These are phyloP conservation scores for Bucco capensis DNA, from an alignment of 2,113 vertebrate genomes.

Conservation along the genomic window DNA sequence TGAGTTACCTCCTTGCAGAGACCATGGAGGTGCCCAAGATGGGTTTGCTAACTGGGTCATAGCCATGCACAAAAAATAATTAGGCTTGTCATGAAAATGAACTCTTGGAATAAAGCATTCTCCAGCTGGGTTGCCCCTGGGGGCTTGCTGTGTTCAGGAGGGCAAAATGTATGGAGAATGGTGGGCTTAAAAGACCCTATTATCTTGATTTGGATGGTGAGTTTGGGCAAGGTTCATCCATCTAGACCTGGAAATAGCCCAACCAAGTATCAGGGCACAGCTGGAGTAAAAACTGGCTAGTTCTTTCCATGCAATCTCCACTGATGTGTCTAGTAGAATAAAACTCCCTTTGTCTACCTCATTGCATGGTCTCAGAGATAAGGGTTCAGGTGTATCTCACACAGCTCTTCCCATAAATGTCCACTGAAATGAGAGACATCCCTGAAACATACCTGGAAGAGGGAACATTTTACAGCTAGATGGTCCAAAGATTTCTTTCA, in stretches of 20 bases:
- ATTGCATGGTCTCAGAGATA: not conserved
- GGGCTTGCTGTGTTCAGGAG: not conserved
- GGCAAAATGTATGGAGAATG: not conserved
- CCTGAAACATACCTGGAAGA: not conserved
- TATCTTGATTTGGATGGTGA: conserved; percentile 4
- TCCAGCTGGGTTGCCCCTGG: not conserved
- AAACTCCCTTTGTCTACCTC: not conserved
- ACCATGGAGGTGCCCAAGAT: not conserved
- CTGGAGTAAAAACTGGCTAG: not conserved
- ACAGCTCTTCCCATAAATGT: not conserved
- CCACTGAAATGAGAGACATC: not conserved
- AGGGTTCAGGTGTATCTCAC: not conserved
- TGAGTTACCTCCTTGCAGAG: conserved; percentile 19
- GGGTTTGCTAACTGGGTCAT: conserved; percentile 62
- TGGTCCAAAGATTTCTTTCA: not conserved
- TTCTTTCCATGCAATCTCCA: not conserved
- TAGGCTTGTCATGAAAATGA: conserved; percentile 30
- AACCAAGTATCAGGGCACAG: not conserved
- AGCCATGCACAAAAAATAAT: conserved; percentile 6
- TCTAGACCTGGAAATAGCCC: not conserved
- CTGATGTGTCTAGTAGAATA: not conserved
- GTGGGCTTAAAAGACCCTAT: not conserved
- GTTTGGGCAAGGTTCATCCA: not conserved
- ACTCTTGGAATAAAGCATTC: conserved; percentile 53
- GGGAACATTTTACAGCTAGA: not conserved